Evolutionary conservation across 2,797 vertebrate species (phyloP).

Genomic region (Notoglanidium macrostoma): DNA sequence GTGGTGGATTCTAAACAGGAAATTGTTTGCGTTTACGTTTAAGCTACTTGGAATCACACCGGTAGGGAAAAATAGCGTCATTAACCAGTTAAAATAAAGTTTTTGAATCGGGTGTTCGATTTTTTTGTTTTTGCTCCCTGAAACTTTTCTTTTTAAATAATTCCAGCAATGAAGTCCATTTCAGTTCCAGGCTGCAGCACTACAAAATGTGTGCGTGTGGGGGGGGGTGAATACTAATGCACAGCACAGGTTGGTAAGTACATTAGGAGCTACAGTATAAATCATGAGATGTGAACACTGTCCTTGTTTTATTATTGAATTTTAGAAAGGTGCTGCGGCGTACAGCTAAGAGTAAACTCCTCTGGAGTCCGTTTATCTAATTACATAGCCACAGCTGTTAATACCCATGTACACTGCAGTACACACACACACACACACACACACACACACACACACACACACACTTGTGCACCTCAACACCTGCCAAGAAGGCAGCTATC

Average conservation of each 20-base stretch:
- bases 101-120: not conserved
- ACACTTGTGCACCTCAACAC: constrained; percentile 35
- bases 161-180: not conserved
- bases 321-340: not conserved
- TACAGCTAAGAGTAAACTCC: constrained; percentile 5
- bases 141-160: too few relatives aligned
- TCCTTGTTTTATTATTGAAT: not conserved
- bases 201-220: not conserved
- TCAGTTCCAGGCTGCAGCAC: not conserved
- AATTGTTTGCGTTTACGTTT: not conserved
- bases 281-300: not conserved
- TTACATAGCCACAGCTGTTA: constrained; percentile 27
- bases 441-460: constrained; percentile 21
- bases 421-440: constrained; percentile 12
- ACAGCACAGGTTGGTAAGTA: not conserved
- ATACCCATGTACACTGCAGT: constrained; percentile 38
- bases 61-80: too few relatives aligned
- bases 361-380: constrained; percentile 23
- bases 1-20: not conserved
- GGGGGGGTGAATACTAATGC: not conserved
- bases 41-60: not conserved
- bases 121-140: not conserved
- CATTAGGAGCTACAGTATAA: not conserved
- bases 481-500: constrained; percentile 58
- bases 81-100: not conserved